Evolutionary conservation across 2,113 vertebrate genomes (phyloP).

Genomic region (Monarcha castaneiventris): DNA sequence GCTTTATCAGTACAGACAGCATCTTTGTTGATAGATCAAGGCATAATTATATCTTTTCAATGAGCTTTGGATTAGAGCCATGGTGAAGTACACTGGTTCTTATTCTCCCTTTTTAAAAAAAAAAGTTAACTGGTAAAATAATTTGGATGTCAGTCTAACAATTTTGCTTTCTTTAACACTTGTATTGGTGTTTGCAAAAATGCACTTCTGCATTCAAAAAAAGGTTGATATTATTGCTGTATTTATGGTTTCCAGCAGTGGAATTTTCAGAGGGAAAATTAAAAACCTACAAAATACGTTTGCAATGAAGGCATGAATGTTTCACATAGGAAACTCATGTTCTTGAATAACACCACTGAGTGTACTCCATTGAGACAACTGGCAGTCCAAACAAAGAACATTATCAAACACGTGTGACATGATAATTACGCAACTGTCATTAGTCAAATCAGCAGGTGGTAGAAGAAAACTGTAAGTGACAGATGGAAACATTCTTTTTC

Average conservation of each 20-base stretch:
- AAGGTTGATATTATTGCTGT: neutral
- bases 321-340: neutral
- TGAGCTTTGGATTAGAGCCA: neutral
- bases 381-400: slow-evolving; percentile 20
- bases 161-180: neutral
- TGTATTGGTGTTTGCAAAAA: neutral
- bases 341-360: slow-evolving; percentile 3
- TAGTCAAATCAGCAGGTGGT: slow-evolving; percentile 44
- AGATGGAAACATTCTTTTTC: slow-evolving; percentile 22
- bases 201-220: neutral
- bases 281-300: neutral
- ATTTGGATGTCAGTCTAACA: neutral
- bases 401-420: slow-evolving; percentile 32
- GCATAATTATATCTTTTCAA: neutral
- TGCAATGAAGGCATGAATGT: neutral
- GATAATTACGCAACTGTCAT: slow-evolving; percentile 32
- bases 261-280: neutral
- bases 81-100: neutral
- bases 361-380: slow-evolving; percentile 25
- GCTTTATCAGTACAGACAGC: neutral
- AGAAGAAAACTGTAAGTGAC: slow-evolving; percentile 36
- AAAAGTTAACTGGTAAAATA: neutral
- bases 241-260: neutral
- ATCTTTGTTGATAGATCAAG: neutral
- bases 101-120: neutral